Evolutionary conservation across 2,113 vertebrate species (phyloP).

Genomic region (Agapornis roseicollis): DNA sequence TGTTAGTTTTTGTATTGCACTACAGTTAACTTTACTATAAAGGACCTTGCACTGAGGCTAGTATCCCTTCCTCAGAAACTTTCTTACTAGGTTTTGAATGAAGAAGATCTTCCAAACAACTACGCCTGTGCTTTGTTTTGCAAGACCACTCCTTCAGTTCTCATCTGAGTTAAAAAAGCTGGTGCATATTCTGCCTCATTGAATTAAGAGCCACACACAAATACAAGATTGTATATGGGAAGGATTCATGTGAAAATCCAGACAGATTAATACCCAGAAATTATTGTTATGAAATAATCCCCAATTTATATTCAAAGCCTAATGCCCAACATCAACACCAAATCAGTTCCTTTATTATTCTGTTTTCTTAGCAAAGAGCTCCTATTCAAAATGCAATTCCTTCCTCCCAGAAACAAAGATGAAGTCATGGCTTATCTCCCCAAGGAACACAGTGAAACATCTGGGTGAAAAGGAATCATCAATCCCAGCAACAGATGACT

Average conservation of each 20-base stretch:
- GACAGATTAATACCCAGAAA: background rate
- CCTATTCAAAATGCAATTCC: background rate
- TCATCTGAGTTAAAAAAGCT: background rate
- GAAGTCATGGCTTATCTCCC: background rate
- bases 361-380: background rate
- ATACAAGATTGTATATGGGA: background rate
- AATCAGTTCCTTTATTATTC: background rate
- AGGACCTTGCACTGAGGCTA: background rate
- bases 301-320: background rate
- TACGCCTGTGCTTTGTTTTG: background rate
- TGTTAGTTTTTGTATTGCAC: background rate
- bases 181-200: accelerated
- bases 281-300: background rate
- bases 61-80: background rate
- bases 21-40: background rate
- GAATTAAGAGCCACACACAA: background rate
- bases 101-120: background rate
- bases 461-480: background rate
- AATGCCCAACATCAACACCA: background rate
- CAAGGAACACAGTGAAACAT: background rate
- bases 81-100: background rate
- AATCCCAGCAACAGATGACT: background rate
- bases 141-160: background rate
- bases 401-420: background rate
- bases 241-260: background rate